Evolutionary conservation across 2,113 vertebrate species (phyloP), one percentile per base, ranked within the genome.

Genomic region (Callorhinus ursinus): DNA sequence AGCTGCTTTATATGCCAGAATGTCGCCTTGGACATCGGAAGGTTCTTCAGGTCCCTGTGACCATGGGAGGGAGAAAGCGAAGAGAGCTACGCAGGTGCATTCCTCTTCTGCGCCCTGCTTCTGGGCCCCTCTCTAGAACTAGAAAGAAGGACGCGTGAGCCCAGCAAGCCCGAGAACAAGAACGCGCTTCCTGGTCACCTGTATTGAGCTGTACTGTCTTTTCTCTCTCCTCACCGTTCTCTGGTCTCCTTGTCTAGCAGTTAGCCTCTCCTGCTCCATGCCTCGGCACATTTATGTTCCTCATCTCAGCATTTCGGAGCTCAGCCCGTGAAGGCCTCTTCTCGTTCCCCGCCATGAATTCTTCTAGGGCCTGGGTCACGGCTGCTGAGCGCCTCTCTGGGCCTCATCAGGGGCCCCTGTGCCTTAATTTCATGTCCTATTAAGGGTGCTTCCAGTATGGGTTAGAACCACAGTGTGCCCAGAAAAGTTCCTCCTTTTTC

Each of bases 161-260:
- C 79, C 74, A 15, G 31, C 57, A 36, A 55, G 19, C 59, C 18
- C 88, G 33, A 10, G 33, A 72, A 31, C 36, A 71, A 67, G 22
- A 51, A 46, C 9, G 49, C 1, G n/a, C 67, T 89, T 53, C 22
- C 69, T 13, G 26, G 51, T 5, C 0, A 0, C 69, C 24, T 6
- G 3, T 1, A 24, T 74, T 22, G 59, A 39, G 57, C 69, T 46
- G 15, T 12, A 15, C 42, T 16, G 1, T 33, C 59, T 74, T 51
- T 36, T 51, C 79, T 65, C 24, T n/a, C 39, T 76, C 89, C 87
- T 82, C 83, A 15, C 0, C 24, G 0, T 3, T 69, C 31, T 5
- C 82, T n/a, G 24, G 42, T 24, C 39, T 57, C 81, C 49, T 33
- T 8, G 28, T 33, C 39, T 24, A 59, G 42, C 14, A 55, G 24